These are phyloP conservation scores for Toxotes jaculatrix DNA, from an alignment of 2,113 vertebrate species.

Conservation along the genomic window DNA sequence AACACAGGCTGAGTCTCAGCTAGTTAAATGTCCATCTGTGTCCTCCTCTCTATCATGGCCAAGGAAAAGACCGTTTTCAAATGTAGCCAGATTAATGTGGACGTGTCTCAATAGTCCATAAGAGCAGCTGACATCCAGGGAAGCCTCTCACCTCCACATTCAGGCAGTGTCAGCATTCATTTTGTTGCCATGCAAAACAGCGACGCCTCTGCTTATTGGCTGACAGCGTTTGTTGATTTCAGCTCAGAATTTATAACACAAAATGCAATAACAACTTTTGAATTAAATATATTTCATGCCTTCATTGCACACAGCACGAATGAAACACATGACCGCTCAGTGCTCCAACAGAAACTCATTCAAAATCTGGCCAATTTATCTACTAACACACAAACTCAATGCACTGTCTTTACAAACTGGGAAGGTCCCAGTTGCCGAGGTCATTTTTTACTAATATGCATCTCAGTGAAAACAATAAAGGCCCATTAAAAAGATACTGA, in stretches of 20 bases:
- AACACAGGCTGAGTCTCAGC: not conserved
- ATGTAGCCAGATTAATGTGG: constrained; percentile 20
- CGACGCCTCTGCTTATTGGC: not conserved
- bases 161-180: not conserved
- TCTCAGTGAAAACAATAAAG: too few relatives aligned
- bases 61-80: not conserved
- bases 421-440: too few relatives aligned
- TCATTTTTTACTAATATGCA: too few relatives aligned
- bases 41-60: not conserved
- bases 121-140: constrained; percentile 1
- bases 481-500: too few relatives aligned
- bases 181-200: constrained; percentile 25
- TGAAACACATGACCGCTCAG: not conserved
- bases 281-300: not conserved
- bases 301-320: not conserved
- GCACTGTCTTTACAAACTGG: not conserved
- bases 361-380: too few relatives aligned
- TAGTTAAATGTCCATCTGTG: not conserved
- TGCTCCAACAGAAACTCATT: too few relatives aligned
- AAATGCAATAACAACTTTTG: not conserved
- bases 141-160: not conserved
- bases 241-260: too few relatives aligned
- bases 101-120: not conserved
- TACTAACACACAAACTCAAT: not conserved
- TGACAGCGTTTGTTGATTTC: not conserved